A percentile compares a stretch with the other conserved stretches of the same genome.
phyloP scores from a whole-genome alignment of 1,140 invertebrate species.

The Oryzaephilus surinamensis region DNA sequence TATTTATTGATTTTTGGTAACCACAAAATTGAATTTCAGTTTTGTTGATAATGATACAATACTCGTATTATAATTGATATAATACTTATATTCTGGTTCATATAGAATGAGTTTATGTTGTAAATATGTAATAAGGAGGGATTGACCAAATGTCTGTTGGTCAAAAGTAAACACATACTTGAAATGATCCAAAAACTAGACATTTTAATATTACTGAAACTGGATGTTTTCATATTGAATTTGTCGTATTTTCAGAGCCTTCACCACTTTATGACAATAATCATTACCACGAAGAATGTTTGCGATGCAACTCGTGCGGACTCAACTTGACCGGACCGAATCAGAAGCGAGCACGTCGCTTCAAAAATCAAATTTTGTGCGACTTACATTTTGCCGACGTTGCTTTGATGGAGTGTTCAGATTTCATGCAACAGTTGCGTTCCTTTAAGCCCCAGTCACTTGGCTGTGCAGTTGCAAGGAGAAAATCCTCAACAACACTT shows the following conservation, averaged over 20 bases:
- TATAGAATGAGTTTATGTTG: no score
- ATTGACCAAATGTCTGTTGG: no score
- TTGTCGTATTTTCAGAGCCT: conserved; percentile 55
- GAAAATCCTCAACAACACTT: conserved; percentile 86
- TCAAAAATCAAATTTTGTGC: conserved; percentile 80
- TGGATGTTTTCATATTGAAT: background rate
- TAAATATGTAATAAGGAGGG: no score
- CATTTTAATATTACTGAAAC: no score
- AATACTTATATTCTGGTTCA: no score
- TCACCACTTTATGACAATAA: conserved; percentile 87
- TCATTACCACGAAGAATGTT: conserved; percentile 91
- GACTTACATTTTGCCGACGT: conserved; percentile 88
- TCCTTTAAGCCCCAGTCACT: conserved; percentile 91
- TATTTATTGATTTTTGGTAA: no score
- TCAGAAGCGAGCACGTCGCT: conserved; percentile 65
- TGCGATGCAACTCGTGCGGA: conserved; percentile 87
- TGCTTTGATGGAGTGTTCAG: conserved; percentile 88
- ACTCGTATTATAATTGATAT: no score
- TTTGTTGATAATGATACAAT: no score
- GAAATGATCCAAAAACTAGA: no score
- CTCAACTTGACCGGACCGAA: conserved; percentile 85
- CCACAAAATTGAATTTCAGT: no score
- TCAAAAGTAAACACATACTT: no score
- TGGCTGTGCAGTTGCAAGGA: conserved; percentile 82
- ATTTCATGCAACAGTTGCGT: conserved; percentile 92